Conservation (phyloP, 2,797 vertebrate species). For the Yasuhikotakia modesta region DNA sequence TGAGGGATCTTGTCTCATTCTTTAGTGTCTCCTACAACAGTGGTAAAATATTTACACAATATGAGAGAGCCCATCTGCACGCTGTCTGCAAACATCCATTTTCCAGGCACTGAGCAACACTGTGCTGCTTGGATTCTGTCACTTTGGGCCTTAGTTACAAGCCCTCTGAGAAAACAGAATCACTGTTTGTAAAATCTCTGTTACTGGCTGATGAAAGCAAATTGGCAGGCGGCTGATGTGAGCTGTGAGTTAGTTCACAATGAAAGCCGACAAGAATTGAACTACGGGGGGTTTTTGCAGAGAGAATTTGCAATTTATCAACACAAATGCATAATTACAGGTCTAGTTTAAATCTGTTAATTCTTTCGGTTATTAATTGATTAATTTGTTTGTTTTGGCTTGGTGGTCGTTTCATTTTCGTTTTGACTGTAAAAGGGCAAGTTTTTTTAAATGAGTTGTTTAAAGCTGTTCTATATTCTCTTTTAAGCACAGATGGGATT, state of each 20-base stretch:
- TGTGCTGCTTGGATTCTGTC: conserved; percentile 41
- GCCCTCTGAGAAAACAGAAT: conserved; percentile 24
- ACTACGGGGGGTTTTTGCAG: conserved; percentile 27
- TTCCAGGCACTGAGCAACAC: conserved; percentile 27
- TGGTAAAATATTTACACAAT: conserved; percentile 67
- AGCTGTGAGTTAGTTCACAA: conserved; percentile 28
- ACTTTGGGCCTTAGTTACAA: conserved; percentile 33
- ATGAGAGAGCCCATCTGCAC: conserved; percentile 54
- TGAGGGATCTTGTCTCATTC: conserved; percentile 53
- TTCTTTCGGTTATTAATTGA: conserved; percentile 5
- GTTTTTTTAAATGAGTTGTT: neutral
- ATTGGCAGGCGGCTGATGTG: conserved; percentile 25
- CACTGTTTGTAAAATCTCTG: conserved; percentile 17
- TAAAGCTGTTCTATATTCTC: conserved; percentile 51
- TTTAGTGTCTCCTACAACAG: conserved; percentile 54
- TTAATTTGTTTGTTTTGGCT: conserved; percentile 38
- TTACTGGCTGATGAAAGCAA: conserved; percentile 34
- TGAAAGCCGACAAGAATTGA: conserved; percentile 26
- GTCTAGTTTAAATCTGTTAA: conserved; percentile 32
- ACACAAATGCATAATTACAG: neutral
- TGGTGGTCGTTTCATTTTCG: conserved; percentile 25
- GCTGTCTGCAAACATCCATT: conserved; percentile 26
- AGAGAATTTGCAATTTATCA: conserved; percentile 16
- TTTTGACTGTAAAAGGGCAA: conserved; percentile 35
- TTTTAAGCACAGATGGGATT: conserved; percentile 56